phyloP scores from a whole-genome alignment of 2,888 invertebrate genomes.

The Lepidocyrtoides sp. region DNA sequence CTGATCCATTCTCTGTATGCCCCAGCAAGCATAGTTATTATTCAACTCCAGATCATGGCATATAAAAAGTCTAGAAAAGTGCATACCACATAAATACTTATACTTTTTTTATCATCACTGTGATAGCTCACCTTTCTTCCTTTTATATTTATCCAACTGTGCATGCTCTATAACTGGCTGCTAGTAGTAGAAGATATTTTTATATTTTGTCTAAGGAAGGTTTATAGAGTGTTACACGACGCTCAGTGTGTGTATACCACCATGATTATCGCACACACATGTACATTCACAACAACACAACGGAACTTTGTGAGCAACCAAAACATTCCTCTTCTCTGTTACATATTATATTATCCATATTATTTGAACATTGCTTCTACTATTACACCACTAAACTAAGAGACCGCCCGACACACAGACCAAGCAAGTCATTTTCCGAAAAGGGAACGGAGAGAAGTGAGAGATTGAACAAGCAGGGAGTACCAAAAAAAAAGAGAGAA shows the following conservation, averaged over 20 bases:
- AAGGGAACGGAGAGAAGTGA: conserved; percentile 47
- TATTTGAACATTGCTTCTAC: conserved; percentile 52
- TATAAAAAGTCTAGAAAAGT: neutral
- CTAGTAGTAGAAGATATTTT: too few relatives aligned
- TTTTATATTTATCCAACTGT: neutral
- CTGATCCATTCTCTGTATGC: neutral
- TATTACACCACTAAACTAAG: conserved; percentile 31
- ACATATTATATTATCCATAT: conserved; percentile 65
- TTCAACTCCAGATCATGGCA: neutral
- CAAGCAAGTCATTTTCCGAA: conserved; percentile 35
- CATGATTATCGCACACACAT: conserved; percentile 5
- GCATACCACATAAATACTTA: conserved; percentile 7
- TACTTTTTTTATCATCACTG: conserved; percentile 1
- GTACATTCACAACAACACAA: conserved; percentile 10
- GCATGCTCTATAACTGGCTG: neutral
- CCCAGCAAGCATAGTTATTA: neutral
- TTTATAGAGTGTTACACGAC: neutral
- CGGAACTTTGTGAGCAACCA: conserved; percentile 53
- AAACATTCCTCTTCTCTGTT: conserved; percentile 51
- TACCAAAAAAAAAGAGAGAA: conserved; percentile 54
- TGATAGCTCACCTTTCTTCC: neutral
- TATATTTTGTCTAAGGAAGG: neutral
- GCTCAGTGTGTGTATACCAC: neutral
- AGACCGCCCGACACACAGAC: conserved; percentile 34
- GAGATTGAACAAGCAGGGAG: conserved; percentile 54